Conservation (phyloP, 1,140 invertebrate genomes). For the Helicoverpa armigera region DNA sequence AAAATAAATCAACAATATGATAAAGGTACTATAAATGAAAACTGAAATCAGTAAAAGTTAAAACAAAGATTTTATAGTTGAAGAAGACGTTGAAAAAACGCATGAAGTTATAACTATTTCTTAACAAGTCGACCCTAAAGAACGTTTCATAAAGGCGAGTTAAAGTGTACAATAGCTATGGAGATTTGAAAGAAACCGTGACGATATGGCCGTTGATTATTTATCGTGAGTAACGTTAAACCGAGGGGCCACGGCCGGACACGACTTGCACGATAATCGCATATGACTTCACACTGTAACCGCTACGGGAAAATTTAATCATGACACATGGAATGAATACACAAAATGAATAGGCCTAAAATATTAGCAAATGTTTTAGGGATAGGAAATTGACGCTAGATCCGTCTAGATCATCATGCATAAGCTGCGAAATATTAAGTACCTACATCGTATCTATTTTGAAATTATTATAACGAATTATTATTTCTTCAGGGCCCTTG, state of each 20-base stretch:
- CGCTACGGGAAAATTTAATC: constrained; percentile 43
- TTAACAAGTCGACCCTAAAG: background rate
- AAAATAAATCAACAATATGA: background rate
- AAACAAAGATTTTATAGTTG: background rate
- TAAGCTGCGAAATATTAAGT: too few relatives aligned
- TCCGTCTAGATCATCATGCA: too few relatives aligned
- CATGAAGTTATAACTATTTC: constrained; percentile 4
- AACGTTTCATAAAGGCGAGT: background rate
- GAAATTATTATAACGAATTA: too few relatives aligned
- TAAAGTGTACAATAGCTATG: constrained; percentile 5
- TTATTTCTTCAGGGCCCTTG: too few relatives aligned
- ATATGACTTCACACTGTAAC: constrained; percentile 40
- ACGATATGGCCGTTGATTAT: constrained; percentile 35
- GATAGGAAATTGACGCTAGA: too few relatives aligned
- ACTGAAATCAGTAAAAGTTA: background rate
- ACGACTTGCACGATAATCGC: constrained; percentile 43
- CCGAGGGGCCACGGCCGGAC: constrained; percentile 29
- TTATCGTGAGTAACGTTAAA: constrained; percentile 34
- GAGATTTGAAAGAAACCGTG: constrained; percentile 45
- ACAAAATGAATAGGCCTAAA: constrained; percentile 12
- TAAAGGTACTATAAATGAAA: background rate
- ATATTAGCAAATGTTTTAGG: background rate
- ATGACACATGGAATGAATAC: constrained; percentile 28
- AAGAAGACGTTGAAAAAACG: background rate
- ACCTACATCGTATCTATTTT: too few relatives aligned